phyloP scores from a whole-genome alignment of 2,888 invertebrate species.

The Watsonalla cultraria region DNA sequence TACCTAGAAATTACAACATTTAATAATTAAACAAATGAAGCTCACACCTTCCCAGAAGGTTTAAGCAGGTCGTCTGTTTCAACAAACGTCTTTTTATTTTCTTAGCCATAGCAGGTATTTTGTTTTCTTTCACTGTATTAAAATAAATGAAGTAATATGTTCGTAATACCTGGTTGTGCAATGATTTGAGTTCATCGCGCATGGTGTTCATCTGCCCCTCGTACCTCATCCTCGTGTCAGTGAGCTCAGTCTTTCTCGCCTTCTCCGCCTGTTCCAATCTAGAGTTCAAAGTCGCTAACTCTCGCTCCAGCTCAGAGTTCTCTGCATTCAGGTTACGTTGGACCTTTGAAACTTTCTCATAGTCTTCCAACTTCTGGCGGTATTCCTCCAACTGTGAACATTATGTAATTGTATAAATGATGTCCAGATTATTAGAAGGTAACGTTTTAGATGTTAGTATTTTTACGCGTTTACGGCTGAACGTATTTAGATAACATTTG shows the following conservation, averaged over 20 bases:
- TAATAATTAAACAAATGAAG: conserved; percentile 8
- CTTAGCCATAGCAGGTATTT: no score
- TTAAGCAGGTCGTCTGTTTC: no score
- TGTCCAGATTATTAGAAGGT: no score
- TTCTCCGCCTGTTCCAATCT: conserved; percentile 84
- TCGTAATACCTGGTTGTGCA: conserved; percentile 83
- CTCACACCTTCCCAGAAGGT: no score
- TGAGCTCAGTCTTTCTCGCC: conserved; percentile 86
- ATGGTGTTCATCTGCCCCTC: conserved; percentile 90
- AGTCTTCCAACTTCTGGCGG: conserved; percentile 89
- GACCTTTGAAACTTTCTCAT: conserved; percentile 89
- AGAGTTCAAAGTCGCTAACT: conserved; percentile 83
- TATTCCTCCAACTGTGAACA: conserved; percentile 85
- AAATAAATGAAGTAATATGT: background rate
- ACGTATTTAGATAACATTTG: no score
- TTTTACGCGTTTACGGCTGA: background rate
- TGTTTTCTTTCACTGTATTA: background rate
- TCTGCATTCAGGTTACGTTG: conserved; percentile 88
- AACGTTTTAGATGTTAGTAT: background rate
- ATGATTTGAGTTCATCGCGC: conserved; percentile 88
- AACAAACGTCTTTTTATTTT: no score
- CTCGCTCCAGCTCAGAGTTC: conserved; percentile 85
- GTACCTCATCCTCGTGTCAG: conserved; percentile 89
- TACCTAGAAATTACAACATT: conserved; percentile 40
- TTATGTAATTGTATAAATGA: background rate